These are phyloP conservation scores for Albula glossodonta DNA, from an alignment of 2,113 vertebrate genomes.

Conservation along the genomic window DNA sequence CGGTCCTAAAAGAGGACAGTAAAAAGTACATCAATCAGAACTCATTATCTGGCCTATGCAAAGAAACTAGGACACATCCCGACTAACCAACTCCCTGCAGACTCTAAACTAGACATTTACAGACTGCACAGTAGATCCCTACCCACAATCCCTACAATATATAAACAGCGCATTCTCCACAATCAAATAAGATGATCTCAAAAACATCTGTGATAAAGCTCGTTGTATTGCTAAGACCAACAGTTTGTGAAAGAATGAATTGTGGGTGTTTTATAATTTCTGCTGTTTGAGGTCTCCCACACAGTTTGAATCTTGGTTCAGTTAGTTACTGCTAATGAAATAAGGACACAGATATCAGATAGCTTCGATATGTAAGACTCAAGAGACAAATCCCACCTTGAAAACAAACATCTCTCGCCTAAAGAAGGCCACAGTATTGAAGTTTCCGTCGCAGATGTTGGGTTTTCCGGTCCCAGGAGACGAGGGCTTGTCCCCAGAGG, in stretches of 20 bases:
- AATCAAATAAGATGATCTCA: background rate
- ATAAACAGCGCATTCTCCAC: background rate
- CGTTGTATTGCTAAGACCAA: too few species aligned
- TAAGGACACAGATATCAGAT: background rate
- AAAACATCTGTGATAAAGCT: background rate
- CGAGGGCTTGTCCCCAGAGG: conserved; percentile 83
- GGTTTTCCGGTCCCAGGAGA: conserved; percentile 83
- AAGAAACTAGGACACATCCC: conserved; percentile 55
- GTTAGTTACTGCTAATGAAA: background rate
- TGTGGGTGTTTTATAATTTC: background rate
- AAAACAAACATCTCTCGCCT: conserved; percentile 98
- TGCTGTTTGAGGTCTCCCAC: background rate
- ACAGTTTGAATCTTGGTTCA: background rate
- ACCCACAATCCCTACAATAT: background rate
- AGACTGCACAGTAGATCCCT: background rate
- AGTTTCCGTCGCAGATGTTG: conserved; percentile 96
- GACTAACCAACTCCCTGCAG: conserved; percentile 42
- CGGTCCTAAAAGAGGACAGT: conserved; percentile 71
- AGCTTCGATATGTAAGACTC: background rate
- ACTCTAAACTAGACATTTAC: conserved; percentile 12
- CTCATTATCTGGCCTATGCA: conserved; percentile 58
- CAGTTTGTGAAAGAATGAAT: too few species aligned
- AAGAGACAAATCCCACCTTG: conserved; percentile 75
- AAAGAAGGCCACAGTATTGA: conserved; percentile 96
- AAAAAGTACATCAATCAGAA: conserved; percentile 50